phyloP scores from a whole-genome alignment of 2,888 invertebrate genomes.

The Sphinx pinastri region DNA sequence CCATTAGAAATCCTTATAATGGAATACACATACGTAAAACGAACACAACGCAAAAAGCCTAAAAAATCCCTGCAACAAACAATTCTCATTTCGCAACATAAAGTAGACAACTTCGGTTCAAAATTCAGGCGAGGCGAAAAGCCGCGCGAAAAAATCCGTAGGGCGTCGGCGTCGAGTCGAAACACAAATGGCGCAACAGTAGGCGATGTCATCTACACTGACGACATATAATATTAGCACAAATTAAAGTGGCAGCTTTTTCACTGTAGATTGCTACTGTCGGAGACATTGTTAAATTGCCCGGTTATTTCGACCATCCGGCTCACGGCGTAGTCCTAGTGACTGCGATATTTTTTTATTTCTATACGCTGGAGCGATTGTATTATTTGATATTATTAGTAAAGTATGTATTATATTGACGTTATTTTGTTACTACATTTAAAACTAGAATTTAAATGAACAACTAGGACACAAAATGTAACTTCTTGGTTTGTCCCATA shows the following conservation, averaged over 20 bases:
- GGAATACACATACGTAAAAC: constrained; percentile 23
- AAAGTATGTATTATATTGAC: too few relatives aligned
- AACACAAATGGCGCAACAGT: constrained; percentile 26
- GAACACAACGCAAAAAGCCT: constrained; percentile 15
- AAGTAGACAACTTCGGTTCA: constrained; percentile 18
- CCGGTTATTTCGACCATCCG: constrained; percentile 39
- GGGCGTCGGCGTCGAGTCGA: constrained; percentile 12
- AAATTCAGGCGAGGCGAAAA: constrained; percentile 10
- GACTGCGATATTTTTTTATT: neutral
- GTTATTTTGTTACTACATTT: too few relatives aligned
- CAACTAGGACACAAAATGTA: too few relatives aligned
- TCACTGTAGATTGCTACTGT: constrained; percentile 26
- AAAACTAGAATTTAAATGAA: too few relatives aligned
- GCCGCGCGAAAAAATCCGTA: constrained; percentile 10
- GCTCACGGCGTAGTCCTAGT: constrained; percentile 31
- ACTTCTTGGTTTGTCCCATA: too few relatives aligned
- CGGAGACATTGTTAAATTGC: constrained; percentile 41
- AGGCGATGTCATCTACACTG: constrained; percentile 25
- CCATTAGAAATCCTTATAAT: too few relatives aligned
- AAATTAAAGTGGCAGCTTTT: constrained; percentile 30
- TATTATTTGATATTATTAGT: neutral
- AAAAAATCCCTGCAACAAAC: constrained; percentile 6
- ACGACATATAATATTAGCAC: constrained; percentile 29
- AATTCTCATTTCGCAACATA: constrained; percentile 20
- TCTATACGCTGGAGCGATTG: neutral